These are phyloP conservation scores for Holotrichia oblita DNA, from an alignment of 1,140 invertebrate genomes.

Conservation along the genomic window DNA sequence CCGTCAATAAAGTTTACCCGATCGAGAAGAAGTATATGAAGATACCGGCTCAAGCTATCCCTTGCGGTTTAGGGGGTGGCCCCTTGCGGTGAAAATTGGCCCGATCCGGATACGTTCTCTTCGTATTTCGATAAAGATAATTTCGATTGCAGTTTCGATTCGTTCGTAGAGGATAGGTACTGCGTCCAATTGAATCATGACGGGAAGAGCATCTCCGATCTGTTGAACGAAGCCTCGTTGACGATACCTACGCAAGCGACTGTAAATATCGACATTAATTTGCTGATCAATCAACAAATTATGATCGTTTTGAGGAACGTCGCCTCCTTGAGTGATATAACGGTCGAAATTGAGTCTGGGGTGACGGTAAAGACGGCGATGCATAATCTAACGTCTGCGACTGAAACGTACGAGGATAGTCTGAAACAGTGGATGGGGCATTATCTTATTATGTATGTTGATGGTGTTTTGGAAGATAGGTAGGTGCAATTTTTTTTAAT, in stretches of 20 bases:
- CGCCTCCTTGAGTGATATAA: conserved; percentile 51
- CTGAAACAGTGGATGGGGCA: conserved; percentile 58
- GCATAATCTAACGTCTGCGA: conserved; percentile 53
- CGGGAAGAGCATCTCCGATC: conserved; percentile 59
- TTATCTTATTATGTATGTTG: conserved; percentile 66
- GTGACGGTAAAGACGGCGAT: conserved; percentile 49
- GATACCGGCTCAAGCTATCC: conserved; percentile 75
- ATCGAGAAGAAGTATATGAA: conserved; percentile 71
- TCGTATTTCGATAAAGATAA: conserved; percentile 68
- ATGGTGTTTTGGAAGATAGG: conserved; percentile 67
- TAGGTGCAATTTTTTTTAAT: conserved; percentile 52
- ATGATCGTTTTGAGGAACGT: conserved; percentile 50
- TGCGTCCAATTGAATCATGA: conserved; percentile 65
- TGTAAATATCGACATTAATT: conserved; percentile 48
- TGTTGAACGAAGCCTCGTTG: conserved; percentile 62
- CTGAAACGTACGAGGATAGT: conserved; percentile 52
- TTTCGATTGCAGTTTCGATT: conserved; percentile 60
- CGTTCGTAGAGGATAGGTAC: conserved; percentile 47
- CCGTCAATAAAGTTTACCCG: conserved; percentile 73
- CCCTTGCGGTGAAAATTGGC: conserved; percentile 66
- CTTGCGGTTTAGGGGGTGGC: conserved; percentile 70
- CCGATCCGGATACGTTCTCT: conserved; percentile 64
- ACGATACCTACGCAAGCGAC: conserved; percentile 49
- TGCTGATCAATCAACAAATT: conserved; percentile 55
- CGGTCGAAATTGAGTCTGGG: conserved; percentile 49